Evolutionary conservation across 2,113 vertebrate genomes (phyloP).

Genomic region (Piaya cayana): DNA sequence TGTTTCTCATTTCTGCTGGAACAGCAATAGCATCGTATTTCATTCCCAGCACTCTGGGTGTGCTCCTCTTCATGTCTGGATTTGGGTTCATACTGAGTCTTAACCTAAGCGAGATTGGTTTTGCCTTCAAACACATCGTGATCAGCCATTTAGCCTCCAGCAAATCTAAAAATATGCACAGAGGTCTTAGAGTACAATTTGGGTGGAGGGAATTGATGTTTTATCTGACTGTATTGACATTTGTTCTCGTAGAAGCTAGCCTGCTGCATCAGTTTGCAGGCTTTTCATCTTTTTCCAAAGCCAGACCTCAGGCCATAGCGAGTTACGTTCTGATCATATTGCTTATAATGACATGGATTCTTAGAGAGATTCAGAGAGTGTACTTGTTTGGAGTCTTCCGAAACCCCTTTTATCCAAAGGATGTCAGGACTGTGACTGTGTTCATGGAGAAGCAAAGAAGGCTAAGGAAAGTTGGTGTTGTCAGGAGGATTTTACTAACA

Average conservation of each 20-base stretch:
- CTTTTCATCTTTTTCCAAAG: constrained; percentile 69
- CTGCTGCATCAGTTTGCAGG: constrained; percentile 84
- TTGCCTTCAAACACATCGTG: constrained; percentile 73
- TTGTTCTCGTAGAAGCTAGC: constrained; percentile 84
- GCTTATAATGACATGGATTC: constrained; percentile 82
- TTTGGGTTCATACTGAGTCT: constrained; percentile 93
- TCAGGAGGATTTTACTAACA: constrained; percentile 89
- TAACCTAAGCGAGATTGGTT: constrained; percentile 85
- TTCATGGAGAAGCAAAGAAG: constrained; percentile 86
- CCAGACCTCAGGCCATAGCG: constrained; percentile 79
- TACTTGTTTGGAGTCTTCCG: constrained; percentile 89
- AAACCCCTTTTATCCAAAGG: constrained; percentile 94
- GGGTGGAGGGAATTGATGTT: constrained; percentile 83
- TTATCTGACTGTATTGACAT: constrained; percentile 77
- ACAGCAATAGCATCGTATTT: constrained; percentile 87
- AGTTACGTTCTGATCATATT: constrained; percentile 86
- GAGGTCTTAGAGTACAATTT: constrained; percentile 74
- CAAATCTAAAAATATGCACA: constrained; percentile 56
- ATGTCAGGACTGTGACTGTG: constrained; percentile 81
- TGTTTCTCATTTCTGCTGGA: constrained; percentile 87
- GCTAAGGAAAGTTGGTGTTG: constrained; percentile 83
- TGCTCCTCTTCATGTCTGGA: constrained; percentile 90
- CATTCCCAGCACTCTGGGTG: constrained; percentile 88
- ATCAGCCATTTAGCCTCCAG: constrained; percentile 54
- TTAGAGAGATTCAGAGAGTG: constrained; percentile 90